Percentiles rank a stretch among this genome's conserved stretches.
Conservation (phyloP, 2,888 invertebrate species). For the Germaria angustata region DNA sequence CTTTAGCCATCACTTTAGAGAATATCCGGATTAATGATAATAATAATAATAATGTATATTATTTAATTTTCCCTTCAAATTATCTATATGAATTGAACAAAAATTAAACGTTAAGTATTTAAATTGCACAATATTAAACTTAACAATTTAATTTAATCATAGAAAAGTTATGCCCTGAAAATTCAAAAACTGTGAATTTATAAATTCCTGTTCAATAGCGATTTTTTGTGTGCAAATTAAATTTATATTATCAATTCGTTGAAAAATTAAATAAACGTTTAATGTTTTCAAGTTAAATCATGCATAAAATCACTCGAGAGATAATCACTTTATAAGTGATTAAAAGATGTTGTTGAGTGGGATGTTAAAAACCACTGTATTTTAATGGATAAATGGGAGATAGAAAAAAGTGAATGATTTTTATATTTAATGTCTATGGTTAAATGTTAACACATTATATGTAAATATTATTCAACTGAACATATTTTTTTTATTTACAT, state of each 20-base stretch:
- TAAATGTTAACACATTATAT: slow-evolving; percentile 15
- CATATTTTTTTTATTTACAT: neutral
- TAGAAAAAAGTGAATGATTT: neutral
- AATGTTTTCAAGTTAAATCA: slow-evolving; percentile 43
- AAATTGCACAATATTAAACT: neutral
- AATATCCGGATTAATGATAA: no score
- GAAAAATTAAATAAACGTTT: neutral
- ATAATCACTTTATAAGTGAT: neutral
- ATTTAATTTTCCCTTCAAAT: neutral
- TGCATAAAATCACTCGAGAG: slow-evolving; percentile 39
- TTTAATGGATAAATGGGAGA: neutral
- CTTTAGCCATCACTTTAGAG: no score
- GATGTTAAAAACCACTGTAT: neutral
- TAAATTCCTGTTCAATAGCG: neutral
- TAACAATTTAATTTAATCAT: neutral
- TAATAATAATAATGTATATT: no score
- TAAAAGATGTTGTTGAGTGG: slow-evolving; percentile 8
- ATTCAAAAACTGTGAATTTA: neutral
- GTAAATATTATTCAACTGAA: slow-evolving; percentile 21
- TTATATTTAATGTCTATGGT: slow-evolving; percentile 5
- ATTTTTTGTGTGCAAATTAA: neutral
- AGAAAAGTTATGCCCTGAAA: neutral
- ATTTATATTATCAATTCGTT: slow-evolving; percentile 20
- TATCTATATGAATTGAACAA: no score
- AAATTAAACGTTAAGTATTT: neutral